phyloP scores from a whole-genome alignment of 2,113 vertebrate genomes.

The Brachypteracias leptosomus region DNA sequence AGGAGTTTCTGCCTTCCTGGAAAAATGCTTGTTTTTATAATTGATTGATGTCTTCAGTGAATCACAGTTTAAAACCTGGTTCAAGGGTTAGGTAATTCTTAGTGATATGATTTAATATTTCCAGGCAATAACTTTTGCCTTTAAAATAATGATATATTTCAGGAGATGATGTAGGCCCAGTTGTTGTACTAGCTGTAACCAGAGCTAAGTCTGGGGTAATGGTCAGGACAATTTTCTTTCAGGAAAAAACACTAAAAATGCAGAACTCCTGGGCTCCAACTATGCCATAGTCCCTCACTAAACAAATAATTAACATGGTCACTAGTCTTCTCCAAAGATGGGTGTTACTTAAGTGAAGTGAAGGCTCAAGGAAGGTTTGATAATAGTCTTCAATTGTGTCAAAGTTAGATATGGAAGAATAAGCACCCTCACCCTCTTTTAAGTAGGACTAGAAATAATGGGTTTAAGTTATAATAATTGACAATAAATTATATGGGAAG shows the following conservation, averaged over 20 bases:
- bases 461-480: background rate
- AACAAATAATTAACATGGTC: background rate
- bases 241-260: background rate
- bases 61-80: conserved; percentile 16
- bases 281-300: background rate
- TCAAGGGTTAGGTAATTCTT: conserved; percentile 47
- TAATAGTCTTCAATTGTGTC: background rate
- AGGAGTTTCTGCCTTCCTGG: conserved; percentile 43
- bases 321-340: background rate
- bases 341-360: background rate
- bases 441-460: background rate
- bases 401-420: background rate
- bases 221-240: background rate
- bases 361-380: background rate
- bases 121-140: background rate
- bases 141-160: background rate
- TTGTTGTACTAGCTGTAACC: background rate
- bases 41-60: conserved; percentile 41
- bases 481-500: background rate
- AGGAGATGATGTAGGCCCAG: background rate
- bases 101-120: conserved; percentile 32
- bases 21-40: conserved; percentile 26
- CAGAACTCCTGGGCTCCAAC: background rate
- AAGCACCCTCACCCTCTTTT: background rate
- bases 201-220: background rate